Evolutionary conservation across 2,113 vertebrate genomes (phyloP).

Genomic region (Rhea americana): DNA sequence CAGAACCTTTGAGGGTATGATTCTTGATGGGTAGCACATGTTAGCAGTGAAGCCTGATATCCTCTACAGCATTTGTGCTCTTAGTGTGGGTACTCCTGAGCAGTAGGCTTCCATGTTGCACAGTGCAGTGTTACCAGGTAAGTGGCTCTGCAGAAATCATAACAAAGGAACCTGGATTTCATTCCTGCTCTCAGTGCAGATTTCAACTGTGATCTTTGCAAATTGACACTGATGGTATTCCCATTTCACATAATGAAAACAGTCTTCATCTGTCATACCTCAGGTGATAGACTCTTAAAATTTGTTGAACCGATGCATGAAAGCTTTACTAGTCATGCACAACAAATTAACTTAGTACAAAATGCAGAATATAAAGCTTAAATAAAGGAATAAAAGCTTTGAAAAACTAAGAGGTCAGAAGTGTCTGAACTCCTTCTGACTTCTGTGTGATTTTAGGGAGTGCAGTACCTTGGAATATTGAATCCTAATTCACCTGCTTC

Average conservation of each 20-base stretch:
- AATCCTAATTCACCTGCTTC: background rate
- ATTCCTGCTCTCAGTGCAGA: background rate
- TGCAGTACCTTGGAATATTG: background rate
- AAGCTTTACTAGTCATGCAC: background rate
- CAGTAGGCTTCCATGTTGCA: fast-evolving
- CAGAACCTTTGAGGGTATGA: background rate
- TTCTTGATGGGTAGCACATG: background rate
- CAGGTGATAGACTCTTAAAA: background rate
- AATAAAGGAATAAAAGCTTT: background rate
- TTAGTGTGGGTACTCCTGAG: fast-evolving
- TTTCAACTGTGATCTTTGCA: background rate
- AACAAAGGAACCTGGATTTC: background rate
- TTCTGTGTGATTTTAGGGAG: background rate
- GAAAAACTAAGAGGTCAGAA: background rate
- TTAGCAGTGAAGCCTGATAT: background rate
- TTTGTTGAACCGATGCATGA: background rate
- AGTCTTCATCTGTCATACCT: background rate
- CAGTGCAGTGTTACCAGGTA: background rate
- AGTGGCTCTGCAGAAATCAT: background rate
- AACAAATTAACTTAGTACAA: background rate
- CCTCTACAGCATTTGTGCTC: background rate
- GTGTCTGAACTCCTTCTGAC: background rate
- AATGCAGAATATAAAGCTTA: background rate
- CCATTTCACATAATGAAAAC: background rate
- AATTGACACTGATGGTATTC: background rate